Base-by-base conservation (phyloP, 2,888 invertebrate genomes). In the Oligia fasciuncula region DNA sequence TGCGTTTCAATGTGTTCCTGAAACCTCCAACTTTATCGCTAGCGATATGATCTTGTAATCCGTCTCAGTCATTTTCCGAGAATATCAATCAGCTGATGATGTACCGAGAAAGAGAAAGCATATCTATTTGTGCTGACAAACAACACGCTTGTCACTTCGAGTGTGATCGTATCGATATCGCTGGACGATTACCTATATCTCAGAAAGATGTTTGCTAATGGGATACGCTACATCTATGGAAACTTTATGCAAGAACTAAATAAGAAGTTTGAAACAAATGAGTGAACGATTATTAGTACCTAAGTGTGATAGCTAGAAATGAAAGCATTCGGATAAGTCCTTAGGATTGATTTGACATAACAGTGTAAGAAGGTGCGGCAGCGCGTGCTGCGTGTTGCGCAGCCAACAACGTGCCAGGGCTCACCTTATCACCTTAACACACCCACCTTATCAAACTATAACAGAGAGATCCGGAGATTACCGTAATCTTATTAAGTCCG, bases 401-500 rank as follows among this genome's bases (percentile, higher is more conserved):
- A 29, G 11, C 49, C 23, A 57, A 49, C 6, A 5, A 51, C 54
- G 54, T 29, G 65, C 11, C 40, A 4, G 29, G 23, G 29, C 43
- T 43, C 57, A 11, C 14, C 54, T 19, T 75, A 40, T 40, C 81
- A 29, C 19, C 51, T 5, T 79, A 63, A 49, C 81, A 65, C 29
- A 46, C 29, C 68, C 54, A 13, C 51, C 62, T 43, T 66, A 57
- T 54, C 77, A 67, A 60, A 29, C 51, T 29, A 29, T 68, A 62
- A 54, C 78, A 68, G 46, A 51, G 2, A n/a, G 23, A 57, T 65
- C 40, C 40, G 13, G 17, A 40, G 60, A 70, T 65, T 54, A 54
- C 19, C 6, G 54, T 73, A n/a, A 70, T 84, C 49, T 72, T 68
- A 57, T 14, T 69, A 60, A 68, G 35, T 49, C 14, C 57, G 43